Evolutionary conservation across 2,797 vertebrate genomes (phyloP).

Genomic region (Thalassophryne amazonica): DNA sequence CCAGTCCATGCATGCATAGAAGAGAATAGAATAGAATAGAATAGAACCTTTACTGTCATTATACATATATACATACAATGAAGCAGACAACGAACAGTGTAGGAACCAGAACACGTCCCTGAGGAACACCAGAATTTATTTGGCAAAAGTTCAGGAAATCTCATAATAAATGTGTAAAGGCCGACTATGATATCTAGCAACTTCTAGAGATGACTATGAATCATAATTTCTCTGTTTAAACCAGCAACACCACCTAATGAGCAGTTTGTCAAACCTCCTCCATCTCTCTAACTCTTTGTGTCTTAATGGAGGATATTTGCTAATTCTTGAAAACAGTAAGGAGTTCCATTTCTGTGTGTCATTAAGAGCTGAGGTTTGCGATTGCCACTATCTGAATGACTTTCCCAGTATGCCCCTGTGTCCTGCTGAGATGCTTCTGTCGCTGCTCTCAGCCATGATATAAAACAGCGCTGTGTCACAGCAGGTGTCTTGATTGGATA

Average conservation of each 20-base stretch:
- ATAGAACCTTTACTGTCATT: too few species aligned
- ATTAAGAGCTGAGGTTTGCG: constrained; percentile 48
- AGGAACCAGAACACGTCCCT: too few species aligned
- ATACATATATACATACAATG: too few species aligned
- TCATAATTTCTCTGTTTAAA: constrained; percentile 12
- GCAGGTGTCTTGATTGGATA: constrained; percentile 24
- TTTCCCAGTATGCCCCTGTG: constrained; percentile 34
- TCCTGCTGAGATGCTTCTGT: constrained; percentile 48
- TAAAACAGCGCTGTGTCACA: constrained; percentile 51
- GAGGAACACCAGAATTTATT: too few species aligned
- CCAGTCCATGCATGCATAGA: too few species aligned
- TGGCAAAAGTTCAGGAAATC: too few species aligned
- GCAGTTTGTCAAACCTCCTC: constrained; percentile 1
- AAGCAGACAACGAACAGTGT: too few species aligned
- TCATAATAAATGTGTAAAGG: too few species aligned
- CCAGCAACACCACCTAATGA: not conserved
- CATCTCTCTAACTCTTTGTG: not conserved
- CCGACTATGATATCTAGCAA: too few species aligned
- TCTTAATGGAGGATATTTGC: constrained; percentile 11
- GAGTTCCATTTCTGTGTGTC: constrained; percentile 44
- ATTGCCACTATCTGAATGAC: constrained; percentile 45
- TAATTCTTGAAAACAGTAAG: constrained; percentile 39
- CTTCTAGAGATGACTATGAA: too few species aligned
- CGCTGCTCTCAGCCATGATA: constrained; percentile 45
- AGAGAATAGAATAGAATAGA: too few species aligned